phyloP scores from a whole-genome alignment of 2,797 vertebrate species.

The Cyclopterus lumpus region DNA sequence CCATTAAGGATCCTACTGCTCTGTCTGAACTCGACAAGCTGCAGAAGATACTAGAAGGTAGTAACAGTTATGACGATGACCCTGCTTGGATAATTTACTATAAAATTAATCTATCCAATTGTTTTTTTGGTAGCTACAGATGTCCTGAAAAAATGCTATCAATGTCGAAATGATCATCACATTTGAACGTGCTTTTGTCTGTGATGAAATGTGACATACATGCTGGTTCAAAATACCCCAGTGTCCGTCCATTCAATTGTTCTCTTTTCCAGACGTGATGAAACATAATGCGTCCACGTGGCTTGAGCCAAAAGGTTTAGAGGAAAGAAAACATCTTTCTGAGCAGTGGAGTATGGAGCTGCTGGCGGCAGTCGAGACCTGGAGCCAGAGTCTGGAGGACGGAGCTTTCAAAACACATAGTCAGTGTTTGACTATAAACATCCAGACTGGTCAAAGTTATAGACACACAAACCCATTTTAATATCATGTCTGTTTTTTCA shows the following conservation, averaged over 20 bases:
- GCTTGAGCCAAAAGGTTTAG: conserved; percentile 17
- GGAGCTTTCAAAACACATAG: conserved; percentile 48
- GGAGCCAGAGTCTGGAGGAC: conserved; percentile 52
- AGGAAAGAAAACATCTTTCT: conserved; percentile 30
- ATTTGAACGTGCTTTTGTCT: neutral
- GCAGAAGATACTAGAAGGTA: conserved; percentile 52
- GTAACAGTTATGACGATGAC: neutral
- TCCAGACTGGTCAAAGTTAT: neutral
- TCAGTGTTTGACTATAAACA: conserved; percentile 25
- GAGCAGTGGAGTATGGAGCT: conserved; percentile 39
- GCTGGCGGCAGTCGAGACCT: neutral
- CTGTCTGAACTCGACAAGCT: conserved; percentile 43
- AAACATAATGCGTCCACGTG: neutral
- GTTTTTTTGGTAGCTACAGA: neutral
- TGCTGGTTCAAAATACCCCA: conserved; percentile 6
- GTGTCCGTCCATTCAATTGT: neutral
- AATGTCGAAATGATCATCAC: neutral
- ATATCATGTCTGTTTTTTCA: neutral
- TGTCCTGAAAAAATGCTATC: neutral
- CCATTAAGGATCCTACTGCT: conserved; percentile 17
- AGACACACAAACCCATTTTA: neutral
- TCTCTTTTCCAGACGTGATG: conserved; percentile 42
- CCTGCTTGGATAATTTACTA: neutral
- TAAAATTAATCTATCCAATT: neutral
- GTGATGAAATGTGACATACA: neutral